These are phyloP conservation scores for Iphiclides podalirius DNA, from an alignment of 2,888 invertebrate genomes.

Conservation along the genomic window DNA sequence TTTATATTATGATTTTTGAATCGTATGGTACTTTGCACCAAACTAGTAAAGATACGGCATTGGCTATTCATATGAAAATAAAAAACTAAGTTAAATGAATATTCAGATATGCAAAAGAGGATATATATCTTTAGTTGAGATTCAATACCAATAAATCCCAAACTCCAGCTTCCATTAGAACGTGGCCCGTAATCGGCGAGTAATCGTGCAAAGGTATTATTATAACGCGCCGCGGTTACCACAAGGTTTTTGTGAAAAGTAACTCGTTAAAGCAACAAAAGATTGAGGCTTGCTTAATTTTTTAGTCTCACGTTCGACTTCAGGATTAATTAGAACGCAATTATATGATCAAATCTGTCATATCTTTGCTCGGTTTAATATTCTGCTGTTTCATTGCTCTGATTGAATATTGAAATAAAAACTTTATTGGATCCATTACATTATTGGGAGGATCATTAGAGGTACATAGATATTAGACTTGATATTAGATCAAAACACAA, in stretches of 20 bases:
- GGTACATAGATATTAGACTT: too few relatives aligned
- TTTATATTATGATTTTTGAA: too few relatives aligned
- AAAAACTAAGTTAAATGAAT: too few relatives aligned
- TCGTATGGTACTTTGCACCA: too few relatives aligned
- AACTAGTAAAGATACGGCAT: too few relatives aligned
- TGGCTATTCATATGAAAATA: too few relatives aligned
- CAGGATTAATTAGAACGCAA: constrained; percentile 57
- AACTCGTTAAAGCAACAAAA: constrained; percentile 68
- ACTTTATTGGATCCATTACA: background rate
- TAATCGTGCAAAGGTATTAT: constrained; percentile 70
- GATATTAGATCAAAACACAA: too few relatives aligned
- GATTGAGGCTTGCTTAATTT: constrained; percentile 71
- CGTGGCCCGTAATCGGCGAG: constrained; percentile 50
- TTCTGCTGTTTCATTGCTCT: constrained; percentile 13
- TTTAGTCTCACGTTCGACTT: constrained; percentile 69
- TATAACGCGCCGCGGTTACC: constrained; percentile 52
- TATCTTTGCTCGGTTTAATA: constrained; percentile 46
- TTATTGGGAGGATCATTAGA: too few relatives aligned
- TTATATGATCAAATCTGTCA: constrained; percentile 52
- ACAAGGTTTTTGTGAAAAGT: constrained; percentile 69
- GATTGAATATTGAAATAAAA: background rate
- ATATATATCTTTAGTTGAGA: background rate
- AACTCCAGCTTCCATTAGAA: constrained; percentile 47
- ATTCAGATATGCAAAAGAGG: too few relatives aligned
- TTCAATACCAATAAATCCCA: constrained; percentile 28